Evolutionary conservation across 2,888 invertebrate genomes (phyloP).

Genomic region (Eulithis prunata): DNA sequence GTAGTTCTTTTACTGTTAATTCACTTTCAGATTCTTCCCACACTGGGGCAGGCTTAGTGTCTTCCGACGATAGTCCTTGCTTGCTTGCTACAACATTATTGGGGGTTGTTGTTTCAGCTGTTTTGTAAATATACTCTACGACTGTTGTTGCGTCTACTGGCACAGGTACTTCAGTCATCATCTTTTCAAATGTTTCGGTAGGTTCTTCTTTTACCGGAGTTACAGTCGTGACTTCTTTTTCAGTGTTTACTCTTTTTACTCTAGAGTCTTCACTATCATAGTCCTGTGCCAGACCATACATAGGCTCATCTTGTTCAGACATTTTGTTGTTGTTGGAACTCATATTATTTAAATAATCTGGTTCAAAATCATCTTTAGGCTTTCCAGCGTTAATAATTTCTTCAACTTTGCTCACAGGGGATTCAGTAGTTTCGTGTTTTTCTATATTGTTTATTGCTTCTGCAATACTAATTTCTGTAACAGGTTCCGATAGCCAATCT

Average conservation of each 20-base stretch:
- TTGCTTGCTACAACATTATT: conserved; percentile 28
- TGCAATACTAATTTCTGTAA: conserved; percentile 66
- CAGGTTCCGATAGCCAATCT: conserved; percentile 71
- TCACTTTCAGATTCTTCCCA: conserved; percentile 68
- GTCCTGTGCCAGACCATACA: conserved; percentile 68
- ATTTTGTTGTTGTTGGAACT: conserved; percentile 55
- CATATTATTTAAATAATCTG: conserved; percentile 72
- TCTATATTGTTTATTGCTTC: conserved; percentile 61
- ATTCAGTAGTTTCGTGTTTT: conserved; percentile 61
- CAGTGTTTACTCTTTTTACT: conserved; percentile 66
- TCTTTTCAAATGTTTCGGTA: conserved; percentile 35
- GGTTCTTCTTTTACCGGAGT: conserved; percentile 29
- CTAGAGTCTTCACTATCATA: conserved; percentile 70
- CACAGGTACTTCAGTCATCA: conserved; percentile 32
- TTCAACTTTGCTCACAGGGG: conserved; percentile 56
- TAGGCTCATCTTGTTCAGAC: conserved; percentile 60
- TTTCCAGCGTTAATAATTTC: conserved; percentile 59
- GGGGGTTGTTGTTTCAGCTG: conserved; percentile 45
- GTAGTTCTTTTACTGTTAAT: conserved; percentile 48
- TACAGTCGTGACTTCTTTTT: conserved; percentile 42
- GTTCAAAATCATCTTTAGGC: conserved; percentile 71
- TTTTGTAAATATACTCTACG: conserved; percentile 69
- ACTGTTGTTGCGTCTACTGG: conserved; percentile 66
- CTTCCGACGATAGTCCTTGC: conserved; percentile 23
- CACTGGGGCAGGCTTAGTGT: conserved; percentile 67